phyloP scores from a whole-genome alignment of 2,888 invertebrate genomes.

The Limenitis camilla region DNA sequence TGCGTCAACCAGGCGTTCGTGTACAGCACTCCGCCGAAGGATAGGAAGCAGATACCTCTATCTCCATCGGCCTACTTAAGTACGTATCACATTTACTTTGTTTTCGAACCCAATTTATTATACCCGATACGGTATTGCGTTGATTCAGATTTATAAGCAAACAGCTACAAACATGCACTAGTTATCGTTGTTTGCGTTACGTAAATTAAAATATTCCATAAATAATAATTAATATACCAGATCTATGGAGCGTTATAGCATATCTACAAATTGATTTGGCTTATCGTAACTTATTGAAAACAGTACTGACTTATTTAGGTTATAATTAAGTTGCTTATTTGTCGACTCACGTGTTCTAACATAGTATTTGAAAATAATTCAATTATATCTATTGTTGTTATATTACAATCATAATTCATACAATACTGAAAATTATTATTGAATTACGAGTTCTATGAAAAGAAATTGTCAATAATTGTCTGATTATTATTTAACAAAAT shows the following conservation, averaged over 20 bases:
- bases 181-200: slow-evolving; percentile 5
- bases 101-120: slow-evolving; percentile 16
- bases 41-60: slow-evolving; percentile 51
- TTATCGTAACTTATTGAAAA: not conserved
- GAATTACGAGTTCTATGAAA: too few relatives aligned
- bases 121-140: slow-evolving; percentile 5
- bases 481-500: too few relatives aligned
- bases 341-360: not conserved
- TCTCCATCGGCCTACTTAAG: slow-evolving; percentile 64
- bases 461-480: too few relatives aligned
- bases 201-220: slow-evolving; percentile 4
- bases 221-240: slow-evolving; percentile 2
- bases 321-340: not conserved
- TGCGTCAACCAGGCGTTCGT: slow-evolving; percentile 66
- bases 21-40: slow-evolving; percentile 70
- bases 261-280: slow-evolving; percentile 4
- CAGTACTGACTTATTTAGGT: not conserved
- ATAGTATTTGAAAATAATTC: too few relatives aligned
- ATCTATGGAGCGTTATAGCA: not conserved
- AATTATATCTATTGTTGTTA: too few relatives aligned
- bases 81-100: slow-evolving; percentile 45
- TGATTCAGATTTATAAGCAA: slow-evolving; percentile 4
- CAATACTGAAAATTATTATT: too few relatives aligned
- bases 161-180: slow-evolving; percentile 2
- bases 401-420: too few relatives aligned